Evolutionary conservation across 2,797 vertebrate genomes (phyloP), one percentile per base, ranked within the genome.

Genomic region (Darevskia nairensis): DNA sequence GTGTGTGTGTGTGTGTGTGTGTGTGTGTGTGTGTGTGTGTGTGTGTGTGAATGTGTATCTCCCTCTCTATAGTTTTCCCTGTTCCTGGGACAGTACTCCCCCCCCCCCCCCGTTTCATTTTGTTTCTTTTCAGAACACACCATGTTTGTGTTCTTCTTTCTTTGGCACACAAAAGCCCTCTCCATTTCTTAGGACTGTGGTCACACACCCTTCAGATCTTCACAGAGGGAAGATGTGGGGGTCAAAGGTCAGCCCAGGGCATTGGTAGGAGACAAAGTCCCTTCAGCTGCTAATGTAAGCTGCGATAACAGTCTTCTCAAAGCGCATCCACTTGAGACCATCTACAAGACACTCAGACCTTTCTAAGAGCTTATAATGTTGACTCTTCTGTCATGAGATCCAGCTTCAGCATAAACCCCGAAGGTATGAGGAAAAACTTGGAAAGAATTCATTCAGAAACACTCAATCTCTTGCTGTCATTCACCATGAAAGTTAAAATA

Each of bases 251-350:
- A 97, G 95, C 95, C 96, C 95, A 96, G 96, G 97, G 95, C 95
- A 95, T 92, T 93, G 89, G 89, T 91, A 93, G 95, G 94, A 96
- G 90, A 96, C 95, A 96, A 96, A 95, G 94, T 96, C 96, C 84
- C 96, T 96, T 96, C 94, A 96, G 96, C 96, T 90, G n/a, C 96
- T 96, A 96, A 96, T 96, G 94, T 96, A 96, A 96, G 94, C 96
- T 90, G 95, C 96, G 96, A 96, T 95, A 97, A 96, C 96, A 93
- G 97, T 93, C 91, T 78, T 92, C 96, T 97, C 96, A 97, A 97
- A 97, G 97, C 94, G 93, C 96, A 95, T 96, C 96, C 97, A 97
- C 97, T 98, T 97, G 96, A 97, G 96, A 97, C 97, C 95, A 96
- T 96, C 97, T 96, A 95, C 96, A 97, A 97, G 95, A 96, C 95